These are phyloP conservation scores for Ectemnius cavifrons DNA, from an alignment of 2,888 invertebrate genomes.

Conservation along the genomic window DNA sequence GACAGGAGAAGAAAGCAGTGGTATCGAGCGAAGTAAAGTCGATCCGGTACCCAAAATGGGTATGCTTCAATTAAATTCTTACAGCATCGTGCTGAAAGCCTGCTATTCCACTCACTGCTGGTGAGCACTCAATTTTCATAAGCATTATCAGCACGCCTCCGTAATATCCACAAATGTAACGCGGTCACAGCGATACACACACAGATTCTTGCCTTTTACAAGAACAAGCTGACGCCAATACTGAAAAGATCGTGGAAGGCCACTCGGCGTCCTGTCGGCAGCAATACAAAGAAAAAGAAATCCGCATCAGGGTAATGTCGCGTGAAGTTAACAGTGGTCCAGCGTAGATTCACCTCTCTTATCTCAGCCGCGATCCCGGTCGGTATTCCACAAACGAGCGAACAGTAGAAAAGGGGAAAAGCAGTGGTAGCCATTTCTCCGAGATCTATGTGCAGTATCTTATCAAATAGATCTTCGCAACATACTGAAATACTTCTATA, in stretches of 20 bases:
- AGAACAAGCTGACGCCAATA: slow-evolving; percentile 39
- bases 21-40: slow-evolving; percentile 34
- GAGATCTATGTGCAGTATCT: no score
- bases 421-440: no score
- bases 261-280: slow-evolving; percentile 16
- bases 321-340: slow-evolving; percentile 59
- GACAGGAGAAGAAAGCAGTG: slow-evolving; percentile 31
- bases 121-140: slow-evolving; percentile 3
- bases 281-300: slow-evolving; percentile 62
- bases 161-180: not conserved
- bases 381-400: slow-evolving; percentile 28
- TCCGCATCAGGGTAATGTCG: slow-evolving; percentile 69
- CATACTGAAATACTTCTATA: no score
- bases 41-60: slow-evolving; percentile 47
- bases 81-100: slow-evolving; percentile 25
- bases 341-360: slow-evolving; percentile 10
- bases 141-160: not conserved
- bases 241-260: slow-evolving; percentile 28
- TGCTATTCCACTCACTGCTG: not conserved
- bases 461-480: no score
- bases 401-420: not conserved
- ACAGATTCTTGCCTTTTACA: not conserved
- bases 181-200: not conserved
- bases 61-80: slow-evolving; percentile 63
- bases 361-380: slow-evolving; percentile 22